Base-by-base conservation (phyloP, 64 coral and sea anemone genomes). In the Montipora efflorescens region DNA sequence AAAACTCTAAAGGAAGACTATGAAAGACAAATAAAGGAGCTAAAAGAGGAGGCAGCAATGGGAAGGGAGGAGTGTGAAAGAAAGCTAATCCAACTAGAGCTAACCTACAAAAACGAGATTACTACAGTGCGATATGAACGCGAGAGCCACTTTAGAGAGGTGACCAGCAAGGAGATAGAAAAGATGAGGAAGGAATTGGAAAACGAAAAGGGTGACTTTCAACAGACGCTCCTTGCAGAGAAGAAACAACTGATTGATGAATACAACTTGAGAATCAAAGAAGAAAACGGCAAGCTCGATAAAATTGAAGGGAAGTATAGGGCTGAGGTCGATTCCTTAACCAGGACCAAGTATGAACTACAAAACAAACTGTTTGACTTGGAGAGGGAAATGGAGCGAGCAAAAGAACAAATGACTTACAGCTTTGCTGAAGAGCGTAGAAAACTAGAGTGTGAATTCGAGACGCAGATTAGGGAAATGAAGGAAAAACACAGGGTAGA, bases 51-150 rank as follows among this genome's bases (percentile, higher is more conserved):
- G 45, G 19, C 66, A 86, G 67, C 82, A 20, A 86, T 7, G 3
- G 82, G 71, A 71, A 48, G 82, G 18, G 82, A 86, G 66, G 21
- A 72, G 8, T 86, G 82, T 49, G 82, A 86, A 51, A 86, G 82
- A 50, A 86, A 86, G 71, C 45, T 86, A 16, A 86, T 9, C 46
- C 82, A 86, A 72, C 82, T 86, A 0, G 82, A 86, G 8, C 82
- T 50, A 70, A 86, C 62, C 2, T 86, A 86, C 82, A 86, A 86
- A 19, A 45, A 86, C 44, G 82, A 86, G 82, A 86, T 86, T 19
- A 86, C 50, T 45, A 71, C 66, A 50, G 82, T 86, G 44, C 15
- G 82, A 4, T 86, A 71, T 20, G 82, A 86, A 47, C 82, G 82
- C 16, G 82, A 86, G 66, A 59, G 71, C 18, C 50, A 72, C 66